A percentile compares a stretch with the other conserved stretches of the same genome.
phyloP scores from a whole-genome alignment of 2,113 vertebrate genomes.

The Peromyscus leucopus region DNA sequence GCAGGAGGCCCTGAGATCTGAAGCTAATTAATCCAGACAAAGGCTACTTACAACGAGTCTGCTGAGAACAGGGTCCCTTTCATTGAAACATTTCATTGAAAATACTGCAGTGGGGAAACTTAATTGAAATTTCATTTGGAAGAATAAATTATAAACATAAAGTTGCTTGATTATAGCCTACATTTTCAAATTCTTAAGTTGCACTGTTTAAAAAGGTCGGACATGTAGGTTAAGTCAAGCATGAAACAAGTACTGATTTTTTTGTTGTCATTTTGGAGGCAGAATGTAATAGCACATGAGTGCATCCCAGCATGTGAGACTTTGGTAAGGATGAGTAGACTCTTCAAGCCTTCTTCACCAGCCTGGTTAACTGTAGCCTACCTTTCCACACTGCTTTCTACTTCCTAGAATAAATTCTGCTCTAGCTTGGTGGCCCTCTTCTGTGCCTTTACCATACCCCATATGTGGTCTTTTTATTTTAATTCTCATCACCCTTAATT shows the following conservation, averaged over 20 bases:
- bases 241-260: not conserved
- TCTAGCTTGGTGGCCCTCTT: not conserved
- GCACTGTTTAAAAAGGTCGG: not conserved
- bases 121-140: conserved; percentile 38
- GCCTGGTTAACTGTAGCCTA: not conserved
- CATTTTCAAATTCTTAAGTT: not conserved
- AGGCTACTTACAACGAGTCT: not conserved
- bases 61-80: not conserved
- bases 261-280: not conserved
- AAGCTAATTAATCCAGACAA: conserved; percentile 2
- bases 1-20: not conserved
- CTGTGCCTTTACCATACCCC: not conserved
- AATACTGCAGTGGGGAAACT: not conserved
- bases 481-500: not conserved
- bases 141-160: not conserved
- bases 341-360: not conserved
- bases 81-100: not conserved
- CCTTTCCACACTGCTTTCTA: not conserved
- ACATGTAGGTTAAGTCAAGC: not conserved
- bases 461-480: not conserved
- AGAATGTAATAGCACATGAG: not conserved
- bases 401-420: not conserved
- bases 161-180: conserved; percentile 20
- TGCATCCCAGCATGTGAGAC: not conserved
- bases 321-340: not conserved